Evolutionary conservation across 53 echinoderm and acorn worm species (phyloP), one percentile per base, ranked within the genome.

Genomic region (Arbacia lixula): DNA sequence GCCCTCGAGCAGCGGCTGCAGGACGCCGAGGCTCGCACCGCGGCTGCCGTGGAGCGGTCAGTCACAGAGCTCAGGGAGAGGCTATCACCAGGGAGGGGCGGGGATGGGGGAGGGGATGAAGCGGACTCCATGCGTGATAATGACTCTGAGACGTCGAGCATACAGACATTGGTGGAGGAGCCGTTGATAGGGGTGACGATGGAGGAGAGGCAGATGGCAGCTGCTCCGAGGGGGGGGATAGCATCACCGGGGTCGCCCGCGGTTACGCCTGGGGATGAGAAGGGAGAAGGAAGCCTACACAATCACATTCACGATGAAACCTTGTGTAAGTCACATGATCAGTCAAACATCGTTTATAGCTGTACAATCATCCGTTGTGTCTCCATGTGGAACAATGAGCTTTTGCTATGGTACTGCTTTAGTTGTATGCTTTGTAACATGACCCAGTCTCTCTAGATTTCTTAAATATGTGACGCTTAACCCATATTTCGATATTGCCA

Each of bases 101-200:
- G 46, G 29, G 74, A 74, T 74, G 46, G 53, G 51, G n/a, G n/a
- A n/a, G n/a, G n/a, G n/a, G n/a, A n/a, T n/a, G n/a, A n/a, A n/a
- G n/a, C n/a, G n/a, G n/a, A n/a, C n/a, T n/a, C n/a, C n/a, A n/a
- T n/a, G n/a, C 74, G 40, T 36, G 78, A 78, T 60, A 78, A 37
- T 78, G 78, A 78, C 36, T 78, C 78, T 32, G 78, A 78, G 40
- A 78, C 82, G 14, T 41, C 43, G 41, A 81, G 64, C 39, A 63
- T 81, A 81, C 82, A 81, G 28, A 81, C 82, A 63, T 46, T 81
- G 43, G 49, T 81, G 3, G 82, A 81, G 16, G 82, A 81, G 42
- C 64, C 64, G 28, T 10, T 81, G 28, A 31, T 81, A 63, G 41
- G 43, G 17, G 31, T 42, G 10, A 61, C 32, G 26, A 32, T 41